These are phyloP conservation scores for Orius insidiosus DNA, from an alignment of 1,140 invertebrate genomes.

Conservation along the genomic window DNA sequence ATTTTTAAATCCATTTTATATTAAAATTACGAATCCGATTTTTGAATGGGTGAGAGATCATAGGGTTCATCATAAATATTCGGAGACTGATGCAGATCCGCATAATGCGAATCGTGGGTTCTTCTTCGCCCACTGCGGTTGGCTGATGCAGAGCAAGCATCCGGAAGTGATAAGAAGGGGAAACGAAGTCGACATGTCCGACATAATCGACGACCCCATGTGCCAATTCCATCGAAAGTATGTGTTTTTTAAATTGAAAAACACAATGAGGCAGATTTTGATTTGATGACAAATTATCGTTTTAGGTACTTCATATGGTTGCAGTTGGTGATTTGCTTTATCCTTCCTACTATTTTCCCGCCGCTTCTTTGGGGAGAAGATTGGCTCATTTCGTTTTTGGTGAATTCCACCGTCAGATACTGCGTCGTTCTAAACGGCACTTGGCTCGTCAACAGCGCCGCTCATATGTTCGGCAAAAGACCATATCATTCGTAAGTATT, in stretches of 20 bases:
- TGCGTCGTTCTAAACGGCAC: conserved; percentile 60
- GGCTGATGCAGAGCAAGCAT: conserved; percentile 69
- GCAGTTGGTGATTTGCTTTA: conserved; percentile 51
- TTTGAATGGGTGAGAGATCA: conserved; percentile 62
- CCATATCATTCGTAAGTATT: conserved; percentile 55
- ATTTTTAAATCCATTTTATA: neutral
- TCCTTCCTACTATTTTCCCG: conserved; percentile 59
- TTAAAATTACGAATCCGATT: conserved; percentile 31
- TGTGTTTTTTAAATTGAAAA: too few species aligned
- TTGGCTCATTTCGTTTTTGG: conserved; percentile 37
- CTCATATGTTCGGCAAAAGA: conserved; percentile 62
- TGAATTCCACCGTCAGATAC: conserved; percentile 53
- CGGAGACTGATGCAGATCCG: too few species aligned
- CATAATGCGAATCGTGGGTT: conserved; percentile 75
- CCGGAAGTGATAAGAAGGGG: too few species aligned
- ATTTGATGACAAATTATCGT: too few species aligned
- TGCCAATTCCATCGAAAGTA: too few species aligned
- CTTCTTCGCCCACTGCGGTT: conserved; percentile 82
- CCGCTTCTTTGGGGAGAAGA: conserved; percentile 56
- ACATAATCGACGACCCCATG: too few species aligned
- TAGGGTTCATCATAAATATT: conserved; percentile 35
- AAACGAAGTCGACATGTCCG: too few species aligned
- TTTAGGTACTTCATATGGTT: conserved; percentile 43
- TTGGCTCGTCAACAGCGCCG: conserved; percentile 78
- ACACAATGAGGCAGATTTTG: too few species aligned